Evolutionary conservation across 2,797 vertebrate species (phyloP), one percentile per base, ranked within the genome.

Genomic region (Anisognathus igniventris): DNA sequence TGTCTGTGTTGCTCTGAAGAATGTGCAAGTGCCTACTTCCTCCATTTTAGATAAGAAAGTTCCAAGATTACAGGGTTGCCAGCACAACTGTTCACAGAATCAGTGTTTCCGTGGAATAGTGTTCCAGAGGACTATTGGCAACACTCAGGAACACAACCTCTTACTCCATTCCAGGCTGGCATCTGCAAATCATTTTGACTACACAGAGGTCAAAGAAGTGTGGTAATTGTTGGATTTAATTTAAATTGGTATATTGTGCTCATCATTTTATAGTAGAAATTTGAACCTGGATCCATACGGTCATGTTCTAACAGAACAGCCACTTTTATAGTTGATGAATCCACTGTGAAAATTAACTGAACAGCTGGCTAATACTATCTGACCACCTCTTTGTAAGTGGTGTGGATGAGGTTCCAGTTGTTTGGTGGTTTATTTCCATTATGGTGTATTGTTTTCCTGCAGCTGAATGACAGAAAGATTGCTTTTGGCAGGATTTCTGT

Each of bases 401-500:
- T 54, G 33, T 77, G 42, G 61, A 57, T 53, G 65, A 77, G 57
- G 74, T 83, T 81, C 78, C 5, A 15, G 75, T 92, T 71, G 39
- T 85, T 87, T 61, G 60, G n/a, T 61, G 39, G 3, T 75, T 78
- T 76, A 16, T 67, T 74, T 88, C 66, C 51, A 14, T 79, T 78
- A 47, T 24, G 66, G 8, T 60, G 35, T 53, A 25, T 53, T 82
- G 6, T 60, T 42, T 65, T 84, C 47, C 62, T 88, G 53, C 48
- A 64, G 73, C 4, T 82, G 66, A 96, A 50, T 64, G 85, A 70
- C 60, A 48, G 72, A 87, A 87, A 87, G 62, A 73, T 76, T 81
- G 60, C 70, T 92, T 79, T 90, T 81, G 79, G 92, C 64, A 74
- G 64, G 42, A 86, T 64, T 94, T 83, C 81, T 75, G 78, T 93